Base-by-base conservation (phyloP, 2,797 vertebrate species). In the Smutsia temminckii region DNA sequence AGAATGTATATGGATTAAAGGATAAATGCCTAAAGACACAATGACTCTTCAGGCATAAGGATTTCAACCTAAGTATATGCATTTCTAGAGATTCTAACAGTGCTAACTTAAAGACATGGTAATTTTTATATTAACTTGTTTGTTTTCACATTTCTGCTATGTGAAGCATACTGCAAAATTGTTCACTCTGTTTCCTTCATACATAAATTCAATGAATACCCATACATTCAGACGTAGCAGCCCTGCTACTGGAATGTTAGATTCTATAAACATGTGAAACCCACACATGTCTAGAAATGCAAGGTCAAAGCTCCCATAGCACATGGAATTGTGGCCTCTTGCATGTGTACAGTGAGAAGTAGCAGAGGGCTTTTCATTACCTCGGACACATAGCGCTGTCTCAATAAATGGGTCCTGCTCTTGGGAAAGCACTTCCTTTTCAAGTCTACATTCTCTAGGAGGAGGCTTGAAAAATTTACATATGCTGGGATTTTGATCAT, bases 231-330 rank as follows among this genome's bases (percentile, higher is more conserved):
- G 34, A 46, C 14, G 34, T 37, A 79, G 42, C 46, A 89, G 89
- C 53, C 61, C 3, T 51, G 61, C 51, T 94, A 42, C 96, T 96
- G 88, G 85, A 95, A 90, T 46, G 40, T 64, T 37, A 71, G 92
- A 85, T 94, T 81, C 46, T 34, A 75, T n/a, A 92, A 88, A 95
- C 85, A 53, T 34, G 69, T 78, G 89, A 97, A 97, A 95, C 37
- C 79, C 96, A 96, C 74, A 81, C 64, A 83, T 32, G 80, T 55
- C 97, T 95, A 69, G 97, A 96, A 90, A 95, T 8, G 68, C 89
- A 34, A 88, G 63, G 78, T 93, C 95, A 92, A 92, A 71, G 68
- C 90, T 98, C 96, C 91, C 95, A 7, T 23, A 95, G 49, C 92
- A 91, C 85, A 94, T 96, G 72, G 92, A 79, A 88, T 64, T 86